Base-by-base conservation (phyloP, 2,888 invertebrate species). In the Latrodectus elegans region DNA sequence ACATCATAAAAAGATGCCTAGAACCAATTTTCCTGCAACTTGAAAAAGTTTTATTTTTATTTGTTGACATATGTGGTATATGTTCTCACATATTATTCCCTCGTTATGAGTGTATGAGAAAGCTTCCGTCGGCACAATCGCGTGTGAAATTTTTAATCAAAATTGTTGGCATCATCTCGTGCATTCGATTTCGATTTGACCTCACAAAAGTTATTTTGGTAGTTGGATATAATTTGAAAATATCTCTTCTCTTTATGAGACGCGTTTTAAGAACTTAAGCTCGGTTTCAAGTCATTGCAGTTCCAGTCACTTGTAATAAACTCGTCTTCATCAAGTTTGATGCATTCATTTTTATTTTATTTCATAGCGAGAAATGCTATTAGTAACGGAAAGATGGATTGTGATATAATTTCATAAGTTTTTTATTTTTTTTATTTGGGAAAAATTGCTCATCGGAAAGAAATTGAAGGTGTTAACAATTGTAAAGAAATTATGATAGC, bases 31-130 rank as follows among this genome's bases (percentile, higher is more conserved):
- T 38, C 38, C 38, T 38, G 6, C 38, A 38, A 38, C 38, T 38
- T 38, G 65, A 14, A 60, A 60, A 6, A 52, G 71, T 22, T 52
- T 14, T 55, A 12, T 52, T 55, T 17, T 70, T 17, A 17, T 53
- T 15, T 78, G 14, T 71, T 79, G 38, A 71, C 17, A 8, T 17
- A 22, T 49, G 65, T 60, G 26, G n/a, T 68, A 51, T 78, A 15
- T 22, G n/a, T 53, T 49, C 55, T 73, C 79, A 68, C 85, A 74
- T 52, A 85, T 84, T 77, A 84, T 84, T 72, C 76, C 72, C 77
- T 84, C 84, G 84, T 84, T 84, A 84, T 77, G 77, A 14, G 49
- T 55, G 84, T 72, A 86, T 86, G 86, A 86, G 86, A 86, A 86
- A 86, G 64, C 53, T n/a, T 71, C 17, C 22, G 26, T 14, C n/a